Evolutionary conservation across 2,797 vertebrate species (phyloP).

Genomic region (Sciurus carolinensis): DNA sequence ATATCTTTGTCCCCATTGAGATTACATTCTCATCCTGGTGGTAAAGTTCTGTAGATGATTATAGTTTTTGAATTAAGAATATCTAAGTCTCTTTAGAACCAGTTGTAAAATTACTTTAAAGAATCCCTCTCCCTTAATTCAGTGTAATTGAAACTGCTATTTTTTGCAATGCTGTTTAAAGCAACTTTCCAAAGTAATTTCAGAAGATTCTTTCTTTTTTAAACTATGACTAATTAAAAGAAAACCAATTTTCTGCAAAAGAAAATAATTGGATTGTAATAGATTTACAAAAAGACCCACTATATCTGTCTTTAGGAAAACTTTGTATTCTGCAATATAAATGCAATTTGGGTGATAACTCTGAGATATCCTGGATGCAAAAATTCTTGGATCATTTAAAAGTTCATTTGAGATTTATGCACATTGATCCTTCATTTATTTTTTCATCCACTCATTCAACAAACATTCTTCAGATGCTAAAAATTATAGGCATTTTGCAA

Average conservation of each 20-base stretch:
- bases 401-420: constrained; percentile 50
- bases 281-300: constrained; percentile 42
- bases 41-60: background rate
- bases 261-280: constrained; percentile 67
- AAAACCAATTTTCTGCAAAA: constrained; percentile 71
- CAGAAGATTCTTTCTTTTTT: constrained; percentile 60
- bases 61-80: constrained; percentile 43
- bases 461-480: background rate
- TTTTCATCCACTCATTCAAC: background rate
- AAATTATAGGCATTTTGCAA: background rate
- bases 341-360: background rate
- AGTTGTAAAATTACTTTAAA: constrained; percentile 43
- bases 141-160: constrained; percentile 48
- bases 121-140: constrained; percentile 42
- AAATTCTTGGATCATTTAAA: constrained; percentile 35
- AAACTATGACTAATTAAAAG: constrained; percentile 76
- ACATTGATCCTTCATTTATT: background rate
- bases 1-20: background rate
- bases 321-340: constrained; percentile 2
- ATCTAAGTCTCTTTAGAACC: background rate
- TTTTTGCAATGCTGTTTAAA: constrained; percentile 65
- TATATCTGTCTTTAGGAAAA: constrained; percentile 56
- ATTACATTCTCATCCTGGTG: background rate
- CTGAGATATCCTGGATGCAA: background rate
- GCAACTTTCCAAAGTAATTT: constrained; percentile 69